Evolutionary conservation across 2,797 vertebrate species (phyloP), one percentile per base, ranked within the genome.

Genomic region (Gouania willdenowi): DNA sequence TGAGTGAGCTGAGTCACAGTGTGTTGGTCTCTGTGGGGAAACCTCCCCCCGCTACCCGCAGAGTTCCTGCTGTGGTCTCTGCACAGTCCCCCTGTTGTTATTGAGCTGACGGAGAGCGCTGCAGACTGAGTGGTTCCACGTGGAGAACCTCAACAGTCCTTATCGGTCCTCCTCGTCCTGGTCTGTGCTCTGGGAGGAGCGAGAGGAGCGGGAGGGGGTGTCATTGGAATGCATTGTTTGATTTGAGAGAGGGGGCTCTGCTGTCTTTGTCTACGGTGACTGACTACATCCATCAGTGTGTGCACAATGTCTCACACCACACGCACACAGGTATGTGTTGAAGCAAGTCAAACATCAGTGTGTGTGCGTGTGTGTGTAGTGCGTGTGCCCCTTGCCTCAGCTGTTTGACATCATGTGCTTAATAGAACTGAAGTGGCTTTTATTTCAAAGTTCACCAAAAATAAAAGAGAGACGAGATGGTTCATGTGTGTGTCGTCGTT

Each of bases 181-280:
- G 54, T 50, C 16, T 8, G 3, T 17, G 37, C 14, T 20, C 11
- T 24, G 24, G 29, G 29, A 3, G 5, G 19, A 16, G 20, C 23
- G 23, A 15, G 28, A 14, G n/a, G 14, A 5, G 19, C 16, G 20
- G 23, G 23, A 15, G 28, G 14, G n/a, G 14, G 24, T 23, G 27
- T 34, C 1, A 1, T 6, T 60, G 68, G 73, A 78, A 75, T 77
- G 72, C 30, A 11, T 22, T 58, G 55, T 75, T 73, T 75, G 43
- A 60, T 53, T 70, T 70, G 44, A 31, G 43, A 47, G 22, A 21
- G 42, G 50, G 63, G 76, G 74, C 10, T 66, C 69, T 59, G 65
- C 39, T 25, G 21, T 9, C 18, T 41, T 61, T 59, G 41, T 26
- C 52, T 55, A 15, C 1, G 40, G 35, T 42, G 67, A 44, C 41